Percentiles rank a stretch among this genome's conserved stretches.
Conservation (phyloP, 23 tunicate species). For the Trididemnum clinides region DNA sequence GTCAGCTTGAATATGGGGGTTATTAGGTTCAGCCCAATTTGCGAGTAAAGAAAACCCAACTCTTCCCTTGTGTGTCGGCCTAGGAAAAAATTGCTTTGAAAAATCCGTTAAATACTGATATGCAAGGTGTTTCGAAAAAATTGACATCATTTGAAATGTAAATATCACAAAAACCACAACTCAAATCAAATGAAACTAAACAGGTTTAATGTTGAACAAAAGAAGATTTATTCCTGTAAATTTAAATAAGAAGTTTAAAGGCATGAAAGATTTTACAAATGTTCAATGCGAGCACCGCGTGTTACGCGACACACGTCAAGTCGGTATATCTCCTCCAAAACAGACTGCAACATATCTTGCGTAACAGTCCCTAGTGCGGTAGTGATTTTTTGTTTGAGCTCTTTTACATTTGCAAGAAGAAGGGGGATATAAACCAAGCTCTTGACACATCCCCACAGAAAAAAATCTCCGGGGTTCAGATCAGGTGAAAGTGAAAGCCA, state of each 20-base stretch:
- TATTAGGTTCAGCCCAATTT: slow-evolving; percentile 74
- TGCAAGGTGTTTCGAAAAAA: neutral
- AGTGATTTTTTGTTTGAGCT: neutral
- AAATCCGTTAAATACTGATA: neutral
- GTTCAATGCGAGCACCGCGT: neutral
- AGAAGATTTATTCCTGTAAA: too few species aligned
- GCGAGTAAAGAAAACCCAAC: slow-evolving; percentile 65
- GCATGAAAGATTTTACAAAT: neutral
- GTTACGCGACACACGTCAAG: slow-evolving; percentile 24
- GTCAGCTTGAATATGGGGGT: slow-evolving; percentile 63
- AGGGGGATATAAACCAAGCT: slow-evolving; percentile 19
- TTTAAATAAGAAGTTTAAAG: too few species aligned
- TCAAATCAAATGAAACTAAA: neutral
- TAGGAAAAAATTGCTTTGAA: neutral
- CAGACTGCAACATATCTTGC: slow-evolving; percentile 26
- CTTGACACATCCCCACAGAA: slow-evolving; percentile 20
- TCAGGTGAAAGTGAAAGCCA: slow-evolving; percentile 14
- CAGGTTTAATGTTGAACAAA: neutral
- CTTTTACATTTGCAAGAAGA: neutral
- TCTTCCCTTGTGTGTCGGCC: slow-evolving; percentile 1
- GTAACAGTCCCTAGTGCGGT: slow-evolving; percentile 13
- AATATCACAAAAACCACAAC: neutral
- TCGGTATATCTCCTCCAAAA: slow-evolving; percentile 10
- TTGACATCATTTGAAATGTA: too few species aligned
- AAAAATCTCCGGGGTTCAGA: slow-evolving; percentile 17